Conservation (phyloP, 2,113 vertebrate genomes). For the Mesembrinibis cayennensis region DNA sequence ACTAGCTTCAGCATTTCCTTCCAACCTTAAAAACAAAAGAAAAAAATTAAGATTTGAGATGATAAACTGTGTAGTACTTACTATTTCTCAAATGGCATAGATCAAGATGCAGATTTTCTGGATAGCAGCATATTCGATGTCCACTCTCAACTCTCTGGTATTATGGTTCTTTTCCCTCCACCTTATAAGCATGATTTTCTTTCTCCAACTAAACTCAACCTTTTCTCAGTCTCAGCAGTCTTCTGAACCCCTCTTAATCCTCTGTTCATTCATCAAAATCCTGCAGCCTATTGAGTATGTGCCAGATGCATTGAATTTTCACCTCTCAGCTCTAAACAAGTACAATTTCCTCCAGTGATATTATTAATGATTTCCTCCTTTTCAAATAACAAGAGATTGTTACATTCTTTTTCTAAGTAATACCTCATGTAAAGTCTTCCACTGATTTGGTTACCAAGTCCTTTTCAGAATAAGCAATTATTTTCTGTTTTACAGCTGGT, state of each 20-base stretch:
- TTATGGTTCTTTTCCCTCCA: background rate
- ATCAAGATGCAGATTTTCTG: background rate
- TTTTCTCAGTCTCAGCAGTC: background rate
- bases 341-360: background rate
- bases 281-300: background rate
- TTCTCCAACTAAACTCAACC: background rate
- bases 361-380: background rate
- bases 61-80: background rate
- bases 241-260: background rate
- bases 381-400: background rate
- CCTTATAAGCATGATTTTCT: background rate
- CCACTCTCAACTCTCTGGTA: background rate
- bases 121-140: background rate
- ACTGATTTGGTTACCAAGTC: background rate
- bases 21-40: slow-evolving; percentile 43
- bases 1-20: background rate
- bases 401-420: background rate
- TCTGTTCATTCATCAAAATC: background rate
- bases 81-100: background rate
- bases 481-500: background rate
- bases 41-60: background rate
- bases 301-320: background rate
- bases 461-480: background rate
- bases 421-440: background rate
- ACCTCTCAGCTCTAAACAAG: background rate